phyloP scores from a whole-genome alignment of 2,113 vertebrate species.

The Cynopterus brachyotis region DNA sequence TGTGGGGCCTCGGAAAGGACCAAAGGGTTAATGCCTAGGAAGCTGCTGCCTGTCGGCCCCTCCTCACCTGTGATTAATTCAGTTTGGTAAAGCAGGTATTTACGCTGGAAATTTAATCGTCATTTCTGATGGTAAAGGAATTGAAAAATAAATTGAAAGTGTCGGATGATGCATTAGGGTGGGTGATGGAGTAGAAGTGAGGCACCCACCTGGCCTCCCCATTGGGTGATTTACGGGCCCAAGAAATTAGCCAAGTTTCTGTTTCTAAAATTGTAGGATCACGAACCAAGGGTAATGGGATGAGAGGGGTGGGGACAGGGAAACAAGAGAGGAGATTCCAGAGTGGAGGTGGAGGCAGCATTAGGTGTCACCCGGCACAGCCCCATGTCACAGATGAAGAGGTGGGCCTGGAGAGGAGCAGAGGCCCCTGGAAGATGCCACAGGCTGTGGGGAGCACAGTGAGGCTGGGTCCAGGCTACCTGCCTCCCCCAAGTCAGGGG shows the following conservation, averaged over 20 bases:
- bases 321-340: too few relatives aligned
- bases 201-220: not conserved
- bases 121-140: constrained; percentile 68
- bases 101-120: constrained; percentile 68
- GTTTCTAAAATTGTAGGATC: not conserved
- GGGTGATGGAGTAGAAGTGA: constrained; percentile 22
- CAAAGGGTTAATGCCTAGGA: not conserved
- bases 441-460: not conserved
- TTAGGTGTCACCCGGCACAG: not conserved
- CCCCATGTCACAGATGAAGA: not conserved
- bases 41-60: not conserved
- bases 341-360: not conserved
- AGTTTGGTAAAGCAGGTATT: constrained; percentile 63
- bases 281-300: not conserved
- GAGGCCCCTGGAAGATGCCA: rapidly evolving
- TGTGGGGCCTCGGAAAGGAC: rapidly evolving
- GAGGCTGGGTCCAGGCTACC: not conserved
- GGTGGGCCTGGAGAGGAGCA: not conserved
- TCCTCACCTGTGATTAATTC: constrained; percentile 52
- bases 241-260: constrained; percentile 43
- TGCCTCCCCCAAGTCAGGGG: not conserved
- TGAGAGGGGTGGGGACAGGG: rapidly evolving
- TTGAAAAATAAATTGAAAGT: constrained; percentile 76
- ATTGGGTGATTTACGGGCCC: not conserved
- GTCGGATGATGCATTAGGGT: constrained; percentile 47